phyloP scores from a whole-genome alignment of 2,888 invertebrate species.

The Koerneria pararmatus region DNA sequence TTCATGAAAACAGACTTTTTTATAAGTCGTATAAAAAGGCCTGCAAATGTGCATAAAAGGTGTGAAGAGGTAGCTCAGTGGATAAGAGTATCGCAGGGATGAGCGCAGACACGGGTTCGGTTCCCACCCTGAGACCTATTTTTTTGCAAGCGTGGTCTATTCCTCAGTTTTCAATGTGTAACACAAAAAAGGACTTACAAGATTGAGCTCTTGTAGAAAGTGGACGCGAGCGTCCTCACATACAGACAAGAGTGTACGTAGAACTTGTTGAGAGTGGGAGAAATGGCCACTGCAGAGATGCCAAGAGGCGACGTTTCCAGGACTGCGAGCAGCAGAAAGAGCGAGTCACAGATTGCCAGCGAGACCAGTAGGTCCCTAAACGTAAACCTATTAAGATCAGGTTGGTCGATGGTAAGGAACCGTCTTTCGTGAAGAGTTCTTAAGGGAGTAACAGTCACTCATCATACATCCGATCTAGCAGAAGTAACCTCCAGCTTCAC shows the following conservation, averaged over 20 bases:
- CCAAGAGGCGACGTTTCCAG: constrained; percentile 43
- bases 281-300: constrained; percentile 42
- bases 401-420: too few species aligned
- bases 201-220: constrained; percentile 58
- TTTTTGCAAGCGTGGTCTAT: neutral
- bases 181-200: constrained; percentile 49
- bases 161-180: constrained; percentile 6
- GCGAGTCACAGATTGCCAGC: constrained; percentile 54
- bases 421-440: too few species aligned
- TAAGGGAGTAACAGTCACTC: too few species aligned
- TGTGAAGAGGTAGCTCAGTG: too few species aligned
- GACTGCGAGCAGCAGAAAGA: constrained; percentile 56
- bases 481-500: too few species aligned
- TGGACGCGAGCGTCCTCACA: constrained; percentile 55
- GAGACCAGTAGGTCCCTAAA: constrained; percentile 54
- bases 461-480: too few species aligned
- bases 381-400: neutral
- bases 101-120: too few species aligned
- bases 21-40: too few species aligned
- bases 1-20: too few species aligned
- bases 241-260: constrained; percentile 50
- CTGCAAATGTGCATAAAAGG: too few species aligned
- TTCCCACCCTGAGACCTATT: too few species aligned
- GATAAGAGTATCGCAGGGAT: too few species aligned
- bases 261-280: constrained; percentile 37